Evolutionary conservation across 2,797 vertebrate species (phyloP).

Genomic region (Alauda arvensis): DNA sequence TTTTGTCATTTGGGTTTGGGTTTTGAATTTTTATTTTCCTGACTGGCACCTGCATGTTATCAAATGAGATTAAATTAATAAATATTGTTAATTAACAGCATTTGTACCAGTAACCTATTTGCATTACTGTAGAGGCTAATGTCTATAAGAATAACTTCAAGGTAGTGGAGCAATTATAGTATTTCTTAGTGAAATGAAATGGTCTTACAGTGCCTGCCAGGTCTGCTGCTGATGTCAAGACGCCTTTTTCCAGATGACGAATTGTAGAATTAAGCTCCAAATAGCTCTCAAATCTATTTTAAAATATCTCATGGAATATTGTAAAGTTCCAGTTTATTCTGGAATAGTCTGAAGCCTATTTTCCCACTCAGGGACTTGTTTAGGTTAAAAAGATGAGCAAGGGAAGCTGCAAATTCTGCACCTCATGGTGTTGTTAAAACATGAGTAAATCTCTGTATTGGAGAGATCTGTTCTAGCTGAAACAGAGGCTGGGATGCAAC

Average conservation of each 20-base stretch:
- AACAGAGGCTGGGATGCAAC: background rate
- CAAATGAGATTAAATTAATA: background rate
- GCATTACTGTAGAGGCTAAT: background rate
- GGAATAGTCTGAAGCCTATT: background rate
- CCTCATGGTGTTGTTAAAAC: background rate
- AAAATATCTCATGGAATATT: background rate
- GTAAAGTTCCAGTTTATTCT: background rate
- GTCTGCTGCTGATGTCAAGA: background rate
- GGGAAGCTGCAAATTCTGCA: background rate
- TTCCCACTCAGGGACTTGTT: background rate
- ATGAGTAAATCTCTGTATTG: background rate
- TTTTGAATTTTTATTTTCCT: background rate
- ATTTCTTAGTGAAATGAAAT: background rate
- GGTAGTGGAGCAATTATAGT: background rate
- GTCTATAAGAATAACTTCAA: background rate
- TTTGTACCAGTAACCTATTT: background rate
- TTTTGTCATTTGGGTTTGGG: background rate
- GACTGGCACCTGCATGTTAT: background rate
- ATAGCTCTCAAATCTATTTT: background rate
- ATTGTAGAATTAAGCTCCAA: background rate
- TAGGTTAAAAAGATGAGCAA: background rate
- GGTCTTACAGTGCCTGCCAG: background rate
- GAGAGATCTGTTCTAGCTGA: background rate
- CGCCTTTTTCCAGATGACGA: background rate
- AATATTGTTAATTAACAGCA: background rate